phyloP scores from a whole-genome alignment of 2,113 vertebrate species.

The Apus apus region DNA sequence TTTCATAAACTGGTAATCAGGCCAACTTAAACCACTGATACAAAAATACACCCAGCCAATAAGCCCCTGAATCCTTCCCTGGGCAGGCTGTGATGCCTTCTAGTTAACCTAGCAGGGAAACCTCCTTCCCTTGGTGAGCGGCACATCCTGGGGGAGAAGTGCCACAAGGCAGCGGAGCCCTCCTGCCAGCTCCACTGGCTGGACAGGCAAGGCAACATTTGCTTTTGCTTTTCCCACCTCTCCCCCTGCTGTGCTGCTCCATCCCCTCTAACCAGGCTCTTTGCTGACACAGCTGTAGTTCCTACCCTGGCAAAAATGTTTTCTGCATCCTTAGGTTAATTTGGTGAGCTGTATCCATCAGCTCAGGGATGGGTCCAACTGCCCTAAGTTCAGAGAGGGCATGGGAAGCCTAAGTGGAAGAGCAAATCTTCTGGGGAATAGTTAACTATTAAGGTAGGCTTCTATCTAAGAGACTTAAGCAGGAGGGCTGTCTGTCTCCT shows the following conservation, averaged over 20 bases:
- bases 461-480: not conserved
- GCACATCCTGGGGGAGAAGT: not conserved
- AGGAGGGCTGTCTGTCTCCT: not conserved
- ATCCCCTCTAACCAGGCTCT: not conserved
- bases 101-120: not conserved
- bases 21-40: not conserved
- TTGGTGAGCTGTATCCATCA: not conserved
- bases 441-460: not conserved
- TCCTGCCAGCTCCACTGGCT: not conserved
- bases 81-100: not conserved
- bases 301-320: not conserved
- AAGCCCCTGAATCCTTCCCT: not conserved
- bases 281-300: not conserved
- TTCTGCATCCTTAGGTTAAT: not conserved
- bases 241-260: not conserved
- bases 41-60: not conserved
- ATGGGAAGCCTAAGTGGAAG: not conserved
- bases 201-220: fast-evolving
- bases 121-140: fast-evolving
- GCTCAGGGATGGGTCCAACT: not conserved
- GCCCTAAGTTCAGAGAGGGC: not conserved
- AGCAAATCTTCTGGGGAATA: not conserved
- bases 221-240: fast-evolving
- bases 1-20: not conserved
- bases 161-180: too few relatives aligned